These are phyloP conservation scores for Microtus oregoni DNA, from an alignment of 2,113 vertebrate genomes.

Conservation along the genomic window DNA sequence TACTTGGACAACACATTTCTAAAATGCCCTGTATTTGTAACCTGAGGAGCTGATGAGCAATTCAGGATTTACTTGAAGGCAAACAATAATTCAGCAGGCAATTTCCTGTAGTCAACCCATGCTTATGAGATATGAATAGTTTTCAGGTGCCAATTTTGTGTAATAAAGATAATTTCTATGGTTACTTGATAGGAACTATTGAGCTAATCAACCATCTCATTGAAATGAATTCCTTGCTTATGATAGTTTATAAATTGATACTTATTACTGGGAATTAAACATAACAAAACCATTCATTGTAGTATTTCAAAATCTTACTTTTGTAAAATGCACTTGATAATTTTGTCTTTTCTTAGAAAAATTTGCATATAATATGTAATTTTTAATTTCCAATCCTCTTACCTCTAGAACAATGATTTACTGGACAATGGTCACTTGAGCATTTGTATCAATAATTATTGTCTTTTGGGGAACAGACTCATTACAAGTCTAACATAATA, in stretches of 20 bases:
- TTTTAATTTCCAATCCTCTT: background rate
- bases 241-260: background rate
- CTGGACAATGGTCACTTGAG: background rate
- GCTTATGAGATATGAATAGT: conserved; percentile 30
- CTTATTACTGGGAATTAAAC: background rate
- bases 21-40: background rate
- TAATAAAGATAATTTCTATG: conserved; percentile 33
- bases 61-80: conserved; percentile 44
- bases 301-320: background rate
- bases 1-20: background rate
- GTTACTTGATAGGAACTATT: background rate
- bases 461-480: background rate
- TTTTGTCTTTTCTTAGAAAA: background rate
- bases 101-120: conserved; percentile 11
- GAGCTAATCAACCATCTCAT: conserved; percentile 16
- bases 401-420: background rate
- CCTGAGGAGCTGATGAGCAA: background rate
- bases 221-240: conserved; percentile 10
- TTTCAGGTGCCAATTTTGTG: background rate
- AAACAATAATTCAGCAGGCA: conserved; percentile 12
- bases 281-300: background rate
- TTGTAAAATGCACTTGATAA: background rate
- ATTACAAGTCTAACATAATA: background rate
- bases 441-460: background rate
- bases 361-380: background rate